Evolutionary conservation across 92 coral and sea anemone genomes (phyloP), one percentile per base, ranked within the genome.

Genomic region (Epizoanthus ramosus): DNA sequence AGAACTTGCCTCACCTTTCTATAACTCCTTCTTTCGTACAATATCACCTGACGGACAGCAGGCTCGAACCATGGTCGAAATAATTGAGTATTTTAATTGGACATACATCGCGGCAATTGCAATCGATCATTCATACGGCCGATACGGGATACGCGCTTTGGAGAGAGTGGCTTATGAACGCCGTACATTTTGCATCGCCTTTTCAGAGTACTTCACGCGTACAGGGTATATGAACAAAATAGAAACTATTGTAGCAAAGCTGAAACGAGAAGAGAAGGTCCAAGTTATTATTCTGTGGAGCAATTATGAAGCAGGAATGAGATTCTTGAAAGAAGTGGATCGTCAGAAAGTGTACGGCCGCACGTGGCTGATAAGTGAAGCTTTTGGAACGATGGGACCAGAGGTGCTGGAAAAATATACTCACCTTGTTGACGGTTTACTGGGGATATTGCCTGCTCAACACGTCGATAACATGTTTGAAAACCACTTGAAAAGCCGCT

Each of bases 31-130:
- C 84, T 87, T 89, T 64, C 91, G 95, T 43, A 92, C 95, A 59
- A 82, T 92, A 23, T 87, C 95, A 15, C 88, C 89, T 10, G 95
- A 92, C 70, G 89, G 80, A 24, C 90, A 88, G 71, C 95, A 89
- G 64, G 95, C 95, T 47, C 90, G 86, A 74, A 93, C 91, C 24
- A 92, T 92, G 95, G 95, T 90, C 18, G 91, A 92, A 57, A 89
- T 90, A 43, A 92, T 92, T 23, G 93, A 92, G 86, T 75, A 73
- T 33, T 92, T 92, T 68, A 79, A 87, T 53, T 92, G 95, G 95
- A 87, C 83, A 0, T 92, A 92, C 82, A 86, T 92, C 5, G 95
- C 93, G 3, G 91, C 93, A 0, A 85, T 92, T 3, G 95, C 93
- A 9, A 80, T 89, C 8, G 95, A 90, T 53, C 92, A 92, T 57